Evolutionary conservation across 2,888 invertebrate genomes (phyloP), one percentile per base, ranked within the genome.

Genomic region (Euplexia lucipara): DNA sequence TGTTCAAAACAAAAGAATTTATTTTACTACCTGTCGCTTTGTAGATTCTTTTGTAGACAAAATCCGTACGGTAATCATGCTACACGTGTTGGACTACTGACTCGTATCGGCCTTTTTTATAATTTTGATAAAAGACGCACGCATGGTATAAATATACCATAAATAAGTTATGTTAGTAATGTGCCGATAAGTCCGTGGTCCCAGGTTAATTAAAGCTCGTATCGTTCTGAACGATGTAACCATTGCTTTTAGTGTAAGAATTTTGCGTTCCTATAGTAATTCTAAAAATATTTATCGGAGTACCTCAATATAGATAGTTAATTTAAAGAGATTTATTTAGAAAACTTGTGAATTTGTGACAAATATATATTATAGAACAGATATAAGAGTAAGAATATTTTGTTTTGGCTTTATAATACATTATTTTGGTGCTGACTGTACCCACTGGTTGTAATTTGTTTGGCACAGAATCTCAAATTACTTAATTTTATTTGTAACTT

Each of bases 211-310:
- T n/a, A 53, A 68, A 71, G 60, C 68, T 56, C 49, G 22, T 3
- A 51, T 70, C 57, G 73, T 65, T 69, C 48, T 62, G 47, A 78
- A 72, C 64, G 65, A 56, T 58, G 35, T 52, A 69, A 68, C 65
- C 66, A 44, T 67, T 59, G 35, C 64, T 64, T 65, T 53, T 78
- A 78, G 69, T 68, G 20, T 90, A 90, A 90, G 89, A 81, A 81
- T 86, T n/a, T 86, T 87, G 86, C 88, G 93, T 94, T 94, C 93
- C 93, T 94, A 92, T 91, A 87, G 59, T 81, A 75, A 86, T 88
- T 77, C 81, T 83, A 81, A 85, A 83, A 74, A 72, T 86, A 88
- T 84, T 84, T 86, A 85, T 83, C 77, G 58, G 78, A 86, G 88
- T 87, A 88, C 88, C 88, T 84, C 85, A 81, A 83, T 85, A 80